A percentile compares a stretch with the other conserved stretches of the same genome.
phyloP scores from a whole-genome alignment of 2,888 invertebrate genomes.

The Lycia hirtaria region DNA sequence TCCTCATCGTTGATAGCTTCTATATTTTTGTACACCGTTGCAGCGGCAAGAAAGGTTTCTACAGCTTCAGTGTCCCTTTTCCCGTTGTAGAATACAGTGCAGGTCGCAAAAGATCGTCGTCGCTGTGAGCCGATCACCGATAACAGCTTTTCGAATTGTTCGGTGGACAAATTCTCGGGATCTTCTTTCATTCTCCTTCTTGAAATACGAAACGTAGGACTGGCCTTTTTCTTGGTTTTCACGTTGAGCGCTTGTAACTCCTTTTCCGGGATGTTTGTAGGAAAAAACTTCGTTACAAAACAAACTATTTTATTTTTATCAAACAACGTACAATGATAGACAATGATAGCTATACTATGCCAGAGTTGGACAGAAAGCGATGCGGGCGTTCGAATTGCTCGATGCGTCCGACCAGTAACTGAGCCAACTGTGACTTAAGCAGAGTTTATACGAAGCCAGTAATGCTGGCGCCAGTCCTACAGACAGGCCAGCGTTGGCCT shows the following conservation, averaged over 20 bases:
- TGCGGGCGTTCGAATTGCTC: no score
- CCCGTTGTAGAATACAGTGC: constrained; percentile 6
- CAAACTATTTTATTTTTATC: no score
- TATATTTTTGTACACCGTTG: not conserved
- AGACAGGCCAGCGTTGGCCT: constrained; percentile 30
- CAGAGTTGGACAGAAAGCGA: no score
- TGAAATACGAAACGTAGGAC: not conserved
- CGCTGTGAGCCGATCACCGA: not conserved
- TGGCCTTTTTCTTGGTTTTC: not conserved
- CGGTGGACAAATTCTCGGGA: not conserved
- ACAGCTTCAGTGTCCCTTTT: constrained; percentile 6
- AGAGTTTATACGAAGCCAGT: constrained; percentile 25
- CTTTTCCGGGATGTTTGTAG: not conserved
- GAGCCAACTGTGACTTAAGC: no score
- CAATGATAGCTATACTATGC: no score
- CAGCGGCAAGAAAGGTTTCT: constrained; percentile 7
- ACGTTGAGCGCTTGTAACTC: constrained; percentile 13
- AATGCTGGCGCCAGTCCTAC: constrained; percentile 28
- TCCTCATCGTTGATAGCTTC: not conserved
- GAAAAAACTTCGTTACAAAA: not conserved
- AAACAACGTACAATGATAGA: no score
- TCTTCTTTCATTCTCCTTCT: constrained; percentile 1
- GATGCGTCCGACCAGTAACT: no score
- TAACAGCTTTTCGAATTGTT: constrained; percentile 4
- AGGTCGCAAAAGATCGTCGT: constrained; percentile 2